Evolutionary conservation across 2,113 vertebrate species (phyloP).

Genomic region (Mungos mungo): DNA sequence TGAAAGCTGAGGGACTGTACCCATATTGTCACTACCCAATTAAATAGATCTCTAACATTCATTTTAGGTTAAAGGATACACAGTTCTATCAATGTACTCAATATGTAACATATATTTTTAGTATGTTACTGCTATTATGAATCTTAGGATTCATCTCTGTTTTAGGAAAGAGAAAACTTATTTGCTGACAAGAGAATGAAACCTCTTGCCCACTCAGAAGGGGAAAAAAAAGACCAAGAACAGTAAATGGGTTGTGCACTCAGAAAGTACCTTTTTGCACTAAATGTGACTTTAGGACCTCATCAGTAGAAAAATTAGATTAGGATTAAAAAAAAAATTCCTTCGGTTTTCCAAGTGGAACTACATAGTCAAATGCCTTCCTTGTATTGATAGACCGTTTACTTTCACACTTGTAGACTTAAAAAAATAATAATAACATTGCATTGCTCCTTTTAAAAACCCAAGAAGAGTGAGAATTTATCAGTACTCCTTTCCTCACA

Average conservation of each 20-base stretch:
- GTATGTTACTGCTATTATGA: neutral
- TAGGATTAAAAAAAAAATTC: neutral
- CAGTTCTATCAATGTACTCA: neutral
- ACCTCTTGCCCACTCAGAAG: neutral
- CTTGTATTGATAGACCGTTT: neutral
- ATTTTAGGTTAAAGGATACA: neutral
- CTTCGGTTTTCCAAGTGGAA: neutral
- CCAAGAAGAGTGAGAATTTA: neutral
- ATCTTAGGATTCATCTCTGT: neutral
- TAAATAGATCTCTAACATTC: neutral
- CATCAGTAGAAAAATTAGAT: neutral
- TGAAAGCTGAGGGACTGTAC: neutral
- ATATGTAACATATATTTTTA: neutral
- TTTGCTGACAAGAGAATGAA: neutral
- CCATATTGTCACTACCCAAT: neutral
- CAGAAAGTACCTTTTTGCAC: neutral
- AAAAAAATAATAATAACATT: neutral
- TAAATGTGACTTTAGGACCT: neutral
- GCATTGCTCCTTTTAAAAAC: neutral
- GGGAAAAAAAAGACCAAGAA: neutral
- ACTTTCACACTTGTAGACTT: neutral
- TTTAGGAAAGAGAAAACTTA: neutral
- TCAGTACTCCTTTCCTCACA: neutral
- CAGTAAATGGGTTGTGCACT: neutral
- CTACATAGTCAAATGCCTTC: neutral